Conservation (phyloP, 1,140 invertebrate genomes). For the Triops cancriformis region DNA sequence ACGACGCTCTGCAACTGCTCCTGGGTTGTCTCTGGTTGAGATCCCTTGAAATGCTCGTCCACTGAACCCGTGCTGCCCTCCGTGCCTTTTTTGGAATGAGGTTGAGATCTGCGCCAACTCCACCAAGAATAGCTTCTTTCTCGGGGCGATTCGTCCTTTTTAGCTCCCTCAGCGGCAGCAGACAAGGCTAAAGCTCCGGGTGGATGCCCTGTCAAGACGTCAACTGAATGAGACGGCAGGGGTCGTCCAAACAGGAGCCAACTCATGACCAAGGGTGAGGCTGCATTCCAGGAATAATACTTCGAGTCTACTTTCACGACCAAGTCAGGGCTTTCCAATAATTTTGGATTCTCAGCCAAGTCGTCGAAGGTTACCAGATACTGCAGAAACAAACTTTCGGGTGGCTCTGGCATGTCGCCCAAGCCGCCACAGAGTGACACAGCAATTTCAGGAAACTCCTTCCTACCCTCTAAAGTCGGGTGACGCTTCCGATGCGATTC, state of each 20-base stretch:
- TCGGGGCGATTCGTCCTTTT: constrained; percentile 17
- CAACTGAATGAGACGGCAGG: constrained; percentile 50
- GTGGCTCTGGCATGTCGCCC: constrained; percentile 49
- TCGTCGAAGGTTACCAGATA: constrained; percentile 72
- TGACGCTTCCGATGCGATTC: constrained; percentile 34
- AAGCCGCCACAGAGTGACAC: constrained; percentile 74
- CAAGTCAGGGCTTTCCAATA: constrained; percentile 74
- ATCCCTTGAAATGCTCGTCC: constrained; percentile 10
- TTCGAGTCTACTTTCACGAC: constrained; percentile 79
- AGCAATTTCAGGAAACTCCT: constrained; percentile 33
- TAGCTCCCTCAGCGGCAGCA: not conserved
- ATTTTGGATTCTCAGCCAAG: constrained; percentile 65
- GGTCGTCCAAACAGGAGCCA: constrained; percentile 72
- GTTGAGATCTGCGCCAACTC: constrained; percentile 21
- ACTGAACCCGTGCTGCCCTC: not conserved
- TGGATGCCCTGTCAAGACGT: not conserved
- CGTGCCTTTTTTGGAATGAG: not conserved
- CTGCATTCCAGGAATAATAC: constrained; percentile 79
- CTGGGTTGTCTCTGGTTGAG: constrained; percentile 29
- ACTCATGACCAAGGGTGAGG: constrained; percentile 76
- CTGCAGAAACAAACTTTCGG: constrained; percentile 58
- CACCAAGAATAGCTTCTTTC: constrained; percentile 11
- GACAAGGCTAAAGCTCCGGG: not conserved
- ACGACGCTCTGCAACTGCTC: not conserved
- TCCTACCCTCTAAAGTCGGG: constrained; percentile 39